Evolutionary conservation across 1,140 invertebrate species (phyloP), one percentile per base, ranked within the genome.

Genomic region (Yoshiicerus persimilis): DNA sequence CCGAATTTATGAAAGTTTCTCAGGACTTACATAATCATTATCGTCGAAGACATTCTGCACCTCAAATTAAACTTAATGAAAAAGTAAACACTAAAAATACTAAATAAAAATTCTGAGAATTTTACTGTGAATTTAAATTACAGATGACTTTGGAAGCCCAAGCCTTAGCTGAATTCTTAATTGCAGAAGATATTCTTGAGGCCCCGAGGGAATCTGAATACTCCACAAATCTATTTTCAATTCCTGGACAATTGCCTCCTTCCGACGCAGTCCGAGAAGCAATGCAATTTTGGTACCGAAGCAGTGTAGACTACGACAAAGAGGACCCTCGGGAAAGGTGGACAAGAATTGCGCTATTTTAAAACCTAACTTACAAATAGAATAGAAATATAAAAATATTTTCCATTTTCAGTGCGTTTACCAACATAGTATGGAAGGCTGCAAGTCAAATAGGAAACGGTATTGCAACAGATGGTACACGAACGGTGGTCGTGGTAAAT

Each of bases 391-490:
- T n/a, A n/a, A n/a, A n/a, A n/a, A n/a, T n/a, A n/a, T n/a, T n/a
- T 16, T 8, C 77, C 89, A 5, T 86, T 84, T 27, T 27, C 86
- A 11, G n/a, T n/a, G n/a, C n/a, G n/a, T 89, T 89, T 86, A 87
- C 89, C 0, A 87, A 89, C 88, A 6, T 88, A 13, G 87, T 89
- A 20, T 89, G 89, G 89, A 89, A 87, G 34, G 5, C n/a, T 16
- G 32, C 77, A 4, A 86, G 23, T 34, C 39, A 88, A 30, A 47
- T 89, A 10, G 89, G 89, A 34, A 89, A 77, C 0, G 89, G 89
- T 2, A 70, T 87, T 8, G 84, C 87, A 10, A 80, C 32, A 84
- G 27, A 38, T 36, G 85, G 84, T 32, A n/a, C 39, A 8, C 70
- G 89, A 32, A 85, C 89, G 3, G 56, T 88, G 1, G 89, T 89